Conservation (phyloP, 2,797 vertebrate genomes). For the Falco concolor region DNA sequence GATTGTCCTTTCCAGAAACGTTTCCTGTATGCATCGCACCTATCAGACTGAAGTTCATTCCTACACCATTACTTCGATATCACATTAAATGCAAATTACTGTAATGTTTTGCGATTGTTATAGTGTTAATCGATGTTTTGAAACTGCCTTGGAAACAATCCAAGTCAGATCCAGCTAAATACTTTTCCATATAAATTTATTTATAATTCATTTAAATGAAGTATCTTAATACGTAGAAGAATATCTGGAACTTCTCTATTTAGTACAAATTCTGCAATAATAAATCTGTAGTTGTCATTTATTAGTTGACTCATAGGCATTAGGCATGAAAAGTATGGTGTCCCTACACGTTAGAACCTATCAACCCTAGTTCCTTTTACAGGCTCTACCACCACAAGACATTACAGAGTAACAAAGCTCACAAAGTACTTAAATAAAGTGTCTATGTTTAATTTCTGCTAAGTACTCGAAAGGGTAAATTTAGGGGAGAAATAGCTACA, state of each 20-base stretch:
- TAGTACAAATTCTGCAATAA: conserved; percentile 75
- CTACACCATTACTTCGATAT: conserved; percentile 56
- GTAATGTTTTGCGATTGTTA: conserved; percentile 75
- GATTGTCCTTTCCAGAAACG: conserved; percentile 74
- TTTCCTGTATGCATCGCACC: conserved; percentile 43
- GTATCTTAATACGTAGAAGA: conserved; percentile 72
- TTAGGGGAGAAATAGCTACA: conserved; percentile 72
- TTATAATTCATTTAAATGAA: conserved; percentile 73
- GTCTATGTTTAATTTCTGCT: conserved; percentile 73
- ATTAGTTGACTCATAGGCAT: conserved; percentile 68
- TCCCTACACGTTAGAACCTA: conserved; percentile 73
- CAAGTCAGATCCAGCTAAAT: conserved; percentile 69
- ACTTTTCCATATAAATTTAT: conserved; percentile 66
- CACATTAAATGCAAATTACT: conserved; percentile 68
- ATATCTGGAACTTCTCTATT: conserved; percentile 70
- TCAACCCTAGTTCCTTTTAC: conserved; percentile 67
- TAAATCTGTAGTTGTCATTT: conserved; percentile 73
- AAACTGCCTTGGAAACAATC: conserved; percentile 69
- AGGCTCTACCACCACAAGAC: conserved; percentile 76
- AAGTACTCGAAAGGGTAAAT: conserved; percentile 74
- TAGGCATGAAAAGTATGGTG: conserved; percentile 65
- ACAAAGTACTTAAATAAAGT: conserved; percentile 80
- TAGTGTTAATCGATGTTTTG: conserved; percentile 73
- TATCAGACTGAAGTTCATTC: not conserved
- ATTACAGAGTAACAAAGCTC: conserved; percentile 77